These are phyloP conservation scores for Nannospalax galili DNA, from an alignment of 2,113 vertebrate species.

Conservation along the genomic window DNA sequence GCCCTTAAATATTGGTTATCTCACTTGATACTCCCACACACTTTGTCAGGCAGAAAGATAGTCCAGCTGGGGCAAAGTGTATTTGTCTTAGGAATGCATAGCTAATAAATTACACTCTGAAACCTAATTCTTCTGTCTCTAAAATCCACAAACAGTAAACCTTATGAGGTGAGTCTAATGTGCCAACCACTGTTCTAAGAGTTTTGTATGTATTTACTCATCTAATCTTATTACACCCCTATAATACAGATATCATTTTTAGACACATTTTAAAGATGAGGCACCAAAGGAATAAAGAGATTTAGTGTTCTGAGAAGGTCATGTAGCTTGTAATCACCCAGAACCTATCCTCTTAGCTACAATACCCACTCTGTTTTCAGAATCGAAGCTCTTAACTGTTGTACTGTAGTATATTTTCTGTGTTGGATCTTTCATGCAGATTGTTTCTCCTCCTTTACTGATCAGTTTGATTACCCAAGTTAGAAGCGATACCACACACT, in stretches of 20 bases:
- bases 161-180: background rate
- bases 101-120: slow-evolving; percentile 23
- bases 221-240: background rate
- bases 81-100: background rate
- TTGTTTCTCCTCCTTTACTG: background rate
- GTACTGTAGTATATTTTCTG: background rate
- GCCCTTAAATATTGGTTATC: slow-evolving; percentile 40
- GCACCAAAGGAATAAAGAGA: background rate
- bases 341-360: background rate
- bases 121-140: background rate
- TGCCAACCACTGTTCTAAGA: background rate
- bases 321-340: background rate
- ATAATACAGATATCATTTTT: slow-evolving; percentile 9
- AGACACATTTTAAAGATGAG: background rate
- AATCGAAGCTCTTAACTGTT: slow-evolving; percentile 9
- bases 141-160: slow-evolving; percentile 6
- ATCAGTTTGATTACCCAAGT: background rate
- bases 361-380: background rate
- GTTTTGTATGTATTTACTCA: background rate
- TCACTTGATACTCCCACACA: slow-evolving; percentile 9
- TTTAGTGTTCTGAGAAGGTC: background rate
- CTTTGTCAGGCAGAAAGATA: slow-evolving; percentile 33
- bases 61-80: background rate
- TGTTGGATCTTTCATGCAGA: background rate
- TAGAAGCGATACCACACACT: background rate